phyloP scores from a whole-genome alignment of 1,140 invertebrate genomes.

The Batillaria attramentaria region DNA sequence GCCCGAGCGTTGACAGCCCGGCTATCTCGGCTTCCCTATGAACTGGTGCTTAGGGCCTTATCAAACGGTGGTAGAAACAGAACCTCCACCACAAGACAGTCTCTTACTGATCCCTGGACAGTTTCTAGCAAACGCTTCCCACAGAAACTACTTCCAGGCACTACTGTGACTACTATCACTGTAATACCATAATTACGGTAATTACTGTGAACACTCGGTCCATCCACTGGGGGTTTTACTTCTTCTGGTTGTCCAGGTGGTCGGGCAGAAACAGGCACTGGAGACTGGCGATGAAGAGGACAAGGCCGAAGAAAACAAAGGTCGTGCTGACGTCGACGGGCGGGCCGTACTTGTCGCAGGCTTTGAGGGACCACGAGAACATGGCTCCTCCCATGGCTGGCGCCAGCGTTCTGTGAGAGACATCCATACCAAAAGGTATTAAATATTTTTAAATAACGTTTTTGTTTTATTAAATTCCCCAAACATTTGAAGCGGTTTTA shows the following conservation, averaged over 20 bases:
- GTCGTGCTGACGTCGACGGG: constrained; percentile 59
- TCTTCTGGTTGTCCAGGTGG: constrained; percentile 41
- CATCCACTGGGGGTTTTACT: too few relatives aligned
- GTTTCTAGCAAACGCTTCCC: too few relatives aligned
- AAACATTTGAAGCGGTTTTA: too few relatives aligned
- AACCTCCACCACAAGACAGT: too few relatives aligned
- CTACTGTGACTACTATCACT: not conserved
- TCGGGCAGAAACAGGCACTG: constrained; percentile 38
- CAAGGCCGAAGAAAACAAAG: constrained; percentile 54
- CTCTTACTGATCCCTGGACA: too few relatives aligned
- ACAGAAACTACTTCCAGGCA: too few relatives aligned
- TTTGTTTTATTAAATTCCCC: too few relatives aligned
- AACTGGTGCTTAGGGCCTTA: too few relatives aligned
- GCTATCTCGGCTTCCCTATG: too few relatives aligned
- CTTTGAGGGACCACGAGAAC: constrained; percentile 56
- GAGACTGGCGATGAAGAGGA: constrained; percentile 37
- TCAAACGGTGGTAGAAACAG: too few relatives aligned
- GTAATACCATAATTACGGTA: not conserved
- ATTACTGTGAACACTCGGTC: not conserved
- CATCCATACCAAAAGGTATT: not conserved
- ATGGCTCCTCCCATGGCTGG: constrained; percentile 54
- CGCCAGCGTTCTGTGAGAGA: constrained; percentile 55
- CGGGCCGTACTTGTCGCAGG: constrained; percentile 42
- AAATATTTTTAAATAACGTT: not conserved
- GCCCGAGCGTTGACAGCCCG: too few relatives aligned